These are phyloP conservation scores for Exephanes ischioxanthus DNA, from an alignment of 2,888 invertebrate species.

Conservation along the genomic window DNA sequence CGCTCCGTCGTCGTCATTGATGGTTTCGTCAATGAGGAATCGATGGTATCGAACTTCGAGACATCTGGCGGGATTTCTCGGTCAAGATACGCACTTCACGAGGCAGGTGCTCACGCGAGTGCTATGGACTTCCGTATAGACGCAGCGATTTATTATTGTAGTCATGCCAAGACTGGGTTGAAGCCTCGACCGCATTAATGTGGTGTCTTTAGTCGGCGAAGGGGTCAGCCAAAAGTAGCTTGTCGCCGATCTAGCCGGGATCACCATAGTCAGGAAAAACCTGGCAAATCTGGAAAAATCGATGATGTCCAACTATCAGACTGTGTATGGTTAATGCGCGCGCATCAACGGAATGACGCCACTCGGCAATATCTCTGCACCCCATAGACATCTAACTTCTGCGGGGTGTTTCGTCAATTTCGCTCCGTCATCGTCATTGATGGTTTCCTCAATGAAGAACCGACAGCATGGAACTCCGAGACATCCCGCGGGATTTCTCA, in stretches of 20 bases:
- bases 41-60: conserved; percentile 75
- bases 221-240: too few species aligned
- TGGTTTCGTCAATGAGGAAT: too few species aligned
- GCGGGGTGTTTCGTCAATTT: conserved; percentile 3
- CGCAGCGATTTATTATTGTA: background rate
- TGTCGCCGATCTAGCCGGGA: too few species aligned
- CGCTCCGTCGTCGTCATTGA: too few species aligned
- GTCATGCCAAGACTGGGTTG: background rate
- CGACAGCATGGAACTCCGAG: conserved; percentile 75
- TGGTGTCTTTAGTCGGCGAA: background rate
- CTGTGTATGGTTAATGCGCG: background rate
- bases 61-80: conserved; percentile 82
- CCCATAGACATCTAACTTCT: conserved; percentile 4
- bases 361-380: background rate
- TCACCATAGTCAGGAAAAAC: too few species aligned
- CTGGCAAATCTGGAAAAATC: too few species aligned
- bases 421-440: conserved; percentile 2
- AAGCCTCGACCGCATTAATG: background rate
- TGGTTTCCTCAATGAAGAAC: conserved; percentile 5
- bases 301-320: background rate
- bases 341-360: background rate
- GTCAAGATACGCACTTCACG: conserved; percentile 75
- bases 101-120: conserved; percentile 53
- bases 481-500: conserved; percentile 81
- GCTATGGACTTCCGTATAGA: conserved; percentile 38